Evolutionary conservation across 2,888 invertebrate species (phyloP).

Genomic region (Philhelius pedissequus): DNA sequence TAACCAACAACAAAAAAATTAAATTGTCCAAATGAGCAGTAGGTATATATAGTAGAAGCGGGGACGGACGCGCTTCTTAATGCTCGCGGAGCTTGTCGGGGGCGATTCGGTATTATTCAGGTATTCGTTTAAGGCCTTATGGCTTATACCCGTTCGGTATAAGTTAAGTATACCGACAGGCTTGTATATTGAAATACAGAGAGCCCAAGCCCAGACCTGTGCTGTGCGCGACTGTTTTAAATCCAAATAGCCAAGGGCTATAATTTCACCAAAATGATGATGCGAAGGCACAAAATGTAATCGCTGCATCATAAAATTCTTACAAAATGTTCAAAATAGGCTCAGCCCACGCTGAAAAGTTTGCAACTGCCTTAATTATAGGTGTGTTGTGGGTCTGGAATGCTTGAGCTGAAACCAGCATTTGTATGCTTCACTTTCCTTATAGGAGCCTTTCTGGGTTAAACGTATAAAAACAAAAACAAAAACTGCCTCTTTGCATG

Average conservation of each 20-base stretch:
- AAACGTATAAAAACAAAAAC: neutral
- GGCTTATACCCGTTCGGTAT: neutral
- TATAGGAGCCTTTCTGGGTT: neutral
- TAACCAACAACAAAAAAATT: slow-evolving; percentile 52
- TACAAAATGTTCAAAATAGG: slow-evolving; percentile 69
- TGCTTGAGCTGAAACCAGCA: slow-evolving; percentile 42
- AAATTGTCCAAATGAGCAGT: slow-evolving; percentile 68
- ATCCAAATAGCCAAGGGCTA: slow-evolving; percentile 69
- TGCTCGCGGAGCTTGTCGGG: slow-evolving; percentile 65
- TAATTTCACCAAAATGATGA: slow-evolving; percentile 69
- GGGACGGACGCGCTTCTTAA: slow-evolving; percentile 51
- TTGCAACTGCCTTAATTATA: slow-evolving; percentile 69
- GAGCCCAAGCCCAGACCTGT: neutral
- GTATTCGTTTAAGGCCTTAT: slow-evolving; percentile 63
- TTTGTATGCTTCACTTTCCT: slow-evolving; percentile 67
- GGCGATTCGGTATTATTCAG: slow-evolving; percentile 64
- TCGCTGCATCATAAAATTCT: slow-evolving; percentile 69
- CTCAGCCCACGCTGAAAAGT: slow-evolving; percentile 69
- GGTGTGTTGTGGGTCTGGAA: slow-evolving; percentile 67
- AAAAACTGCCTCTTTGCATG: neutral
- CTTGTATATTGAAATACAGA: neutral
- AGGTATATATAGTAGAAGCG: too few relatives aligned
- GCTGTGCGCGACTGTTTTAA: slow-evolving; percentile 63
- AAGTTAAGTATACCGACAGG: neutral
- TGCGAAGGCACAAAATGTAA: slow-evolving; percentile 69